Evolutionary conservation across 2,888 invertebrate genomes (phyloP).

Genomic region (Dione vanillae): DNA sequence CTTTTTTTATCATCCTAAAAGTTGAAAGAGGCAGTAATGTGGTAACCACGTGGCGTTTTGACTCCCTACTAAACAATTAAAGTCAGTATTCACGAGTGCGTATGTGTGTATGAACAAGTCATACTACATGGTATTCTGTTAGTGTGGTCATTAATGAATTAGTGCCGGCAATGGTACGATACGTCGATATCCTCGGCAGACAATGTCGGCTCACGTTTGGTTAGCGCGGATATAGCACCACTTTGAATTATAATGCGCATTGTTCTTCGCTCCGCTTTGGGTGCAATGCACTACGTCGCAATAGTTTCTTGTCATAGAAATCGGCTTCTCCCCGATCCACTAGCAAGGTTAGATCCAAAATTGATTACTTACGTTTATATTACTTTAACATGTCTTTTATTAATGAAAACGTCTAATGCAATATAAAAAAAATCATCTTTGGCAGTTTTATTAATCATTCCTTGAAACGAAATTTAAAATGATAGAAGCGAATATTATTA

Average conservation of each 20-base stretch:
- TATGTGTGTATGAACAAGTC: not conserved
- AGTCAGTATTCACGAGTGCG: slow-evolving; percentile 19
- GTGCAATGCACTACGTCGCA: slow-evolving; percentile 81
- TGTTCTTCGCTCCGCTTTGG: slow-evolving; percentile 73
- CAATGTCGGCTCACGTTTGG: slow-evolving; percentile 64
- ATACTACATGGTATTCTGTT: not conserved
- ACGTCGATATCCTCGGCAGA: slow-evolving; percentile 46
- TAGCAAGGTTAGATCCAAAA: slow-evolving; percentile 52
- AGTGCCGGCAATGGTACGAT: slow-evolving; percentile 51
- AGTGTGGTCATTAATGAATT: slow-evolving; percentile 54
- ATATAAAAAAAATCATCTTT: not conserved
- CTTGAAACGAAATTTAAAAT: not conserved
- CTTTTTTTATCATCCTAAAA: too few species aligned
- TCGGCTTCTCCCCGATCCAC: slow-evolving; percentile 59
- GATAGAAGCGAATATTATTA: not conserved
- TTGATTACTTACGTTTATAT: not conserved
- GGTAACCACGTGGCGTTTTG: slow-evolving; percentile 54
- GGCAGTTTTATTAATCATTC: not conserved
- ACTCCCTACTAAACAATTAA: slow-evolving; percentile 50
- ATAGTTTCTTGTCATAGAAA: slow-evolving; percentile 78
- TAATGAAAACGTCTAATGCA: not conserved
- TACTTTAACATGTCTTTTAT: not conserved
- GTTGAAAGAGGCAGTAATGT: slow-evolving; percentile 45
- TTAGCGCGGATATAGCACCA: slow-evolving; percentile 79
- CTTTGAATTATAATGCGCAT: slow-evolving; percentile 82